phyloP scores from a whole-genome alignment of 2,888 invertebrate species.

The Eristalis intricaria region DNA sequence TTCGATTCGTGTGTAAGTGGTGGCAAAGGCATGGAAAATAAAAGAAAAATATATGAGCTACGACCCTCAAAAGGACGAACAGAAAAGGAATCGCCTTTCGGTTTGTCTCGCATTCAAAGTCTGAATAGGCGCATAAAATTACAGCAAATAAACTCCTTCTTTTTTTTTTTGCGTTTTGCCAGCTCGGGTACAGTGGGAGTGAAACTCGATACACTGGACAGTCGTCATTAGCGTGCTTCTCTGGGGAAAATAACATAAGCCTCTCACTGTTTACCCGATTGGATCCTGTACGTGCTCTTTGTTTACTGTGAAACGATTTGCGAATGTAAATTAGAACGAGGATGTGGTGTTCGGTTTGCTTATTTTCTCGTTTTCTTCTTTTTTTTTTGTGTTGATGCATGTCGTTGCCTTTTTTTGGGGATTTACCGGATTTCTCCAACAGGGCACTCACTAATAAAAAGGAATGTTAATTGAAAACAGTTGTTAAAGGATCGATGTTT shows the following conservation, averaged over 20 bases:
- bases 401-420: constrained; percentile 15
- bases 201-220: constrained; percentile 58
- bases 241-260: constrained; percentile 40
- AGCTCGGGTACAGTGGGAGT: background rate
- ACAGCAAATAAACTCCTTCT: constrained; percentile 61
- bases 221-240: constrained; percentile 58
- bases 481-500: constrained; percentile 28
- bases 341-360: constrained; percentile 38
- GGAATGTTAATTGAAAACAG: constrained; percentile 68
- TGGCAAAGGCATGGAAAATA: constrained; percentile 2
- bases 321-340: constrained; percentile 71
- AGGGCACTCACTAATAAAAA: constrained; percentile 43
- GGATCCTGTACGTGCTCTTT: constrained; percentile 65
- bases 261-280: constrained; percentile 47
- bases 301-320: constrained; percentile 67
- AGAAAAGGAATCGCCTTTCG: constrained; percentile 40
- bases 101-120: constrained; percentile 33
- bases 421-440: constrained; percentile 38
- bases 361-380: background rate
- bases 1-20: constrained; percentile 18
- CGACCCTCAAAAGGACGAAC: background rate
- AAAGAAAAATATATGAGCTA: background rate
- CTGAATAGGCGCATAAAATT: constrained; percentile 65
- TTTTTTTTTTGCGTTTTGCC: background rate
- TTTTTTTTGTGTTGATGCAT: constrained; percentile 8